These are phyloP conservation scores for Thalassarche chlororhynchos DNA, from an alignment of 2,113 vertebrate genomes.

Conservation along the genomic window DNA sequence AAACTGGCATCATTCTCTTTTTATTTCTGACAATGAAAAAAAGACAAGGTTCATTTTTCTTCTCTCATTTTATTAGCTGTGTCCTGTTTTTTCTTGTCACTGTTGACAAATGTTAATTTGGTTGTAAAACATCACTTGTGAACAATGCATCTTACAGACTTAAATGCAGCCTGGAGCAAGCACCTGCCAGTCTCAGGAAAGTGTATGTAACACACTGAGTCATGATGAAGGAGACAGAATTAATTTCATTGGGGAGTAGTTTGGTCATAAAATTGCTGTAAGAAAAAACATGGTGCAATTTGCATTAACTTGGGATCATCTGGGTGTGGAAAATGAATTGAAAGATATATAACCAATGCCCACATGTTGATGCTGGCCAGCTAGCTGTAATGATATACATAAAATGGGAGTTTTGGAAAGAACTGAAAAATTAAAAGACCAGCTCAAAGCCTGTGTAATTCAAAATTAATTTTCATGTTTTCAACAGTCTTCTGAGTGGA, in stretches of 20 bases:
- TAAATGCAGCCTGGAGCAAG: slow-evolving; percentile 11
- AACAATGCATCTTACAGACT: neutral
- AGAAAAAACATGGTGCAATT: neutral
- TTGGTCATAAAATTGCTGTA: neutral
- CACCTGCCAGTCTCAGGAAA: neutral
- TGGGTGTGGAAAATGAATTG: neutral
- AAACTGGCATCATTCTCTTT: neutral
- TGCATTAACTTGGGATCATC: neutral
- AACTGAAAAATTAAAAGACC: neutral
- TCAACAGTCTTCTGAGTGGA: neutral
- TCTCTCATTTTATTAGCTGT: neutral
- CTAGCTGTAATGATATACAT: neutral
- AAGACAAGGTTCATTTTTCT: neutral
- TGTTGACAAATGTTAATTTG: slow-evolving; percentile 8
- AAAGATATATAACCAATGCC: neutral
- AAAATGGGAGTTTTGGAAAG: neutral
- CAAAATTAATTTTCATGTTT: slow-evolving; percentile 21
- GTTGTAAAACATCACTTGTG: slow-evolving; percentile 8
- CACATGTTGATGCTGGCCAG: neutral
- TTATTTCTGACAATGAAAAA: neutral
- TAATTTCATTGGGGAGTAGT: neutral
- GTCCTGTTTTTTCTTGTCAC: neutral
- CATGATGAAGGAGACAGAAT: neutral
- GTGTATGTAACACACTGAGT: neutral
- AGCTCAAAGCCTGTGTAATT: neutral